These are phyloP conservation scores for Ylistrum balloti DNA, from an alignment of 1,140 invertebrate species.

Conservation along the genomic window DNA sequence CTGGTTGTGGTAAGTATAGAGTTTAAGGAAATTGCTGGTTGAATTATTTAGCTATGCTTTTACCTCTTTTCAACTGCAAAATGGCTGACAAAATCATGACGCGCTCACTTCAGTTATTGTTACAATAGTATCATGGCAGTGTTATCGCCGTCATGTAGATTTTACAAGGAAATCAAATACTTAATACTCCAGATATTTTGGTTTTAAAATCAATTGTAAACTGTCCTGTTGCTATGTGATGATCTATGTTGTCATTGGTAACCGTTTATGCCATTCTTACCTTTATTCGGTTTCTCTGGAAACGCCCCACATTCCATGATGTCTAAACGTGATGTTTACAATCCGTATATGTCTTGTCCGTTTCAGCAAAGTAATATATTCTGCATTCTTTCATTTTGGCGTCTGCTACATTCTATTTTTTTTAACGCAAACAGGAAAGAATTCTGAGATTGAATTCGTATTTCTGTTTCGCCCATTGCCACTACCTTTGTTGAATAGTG, in stretches of 20 bases:
- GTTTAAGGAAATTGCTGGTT: neutral
- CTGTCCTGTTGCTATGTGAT: no score
- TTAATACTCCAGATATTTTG: no score
- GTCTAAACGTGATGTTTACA: neutral
- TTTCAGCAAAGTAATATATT: neutral
- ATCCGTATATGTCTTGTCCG: no score
- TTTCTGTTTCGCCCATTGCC: neutral
- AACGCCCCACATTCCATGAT: slow-evolving; percentile 22
- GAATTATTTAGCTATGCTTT: neutral
- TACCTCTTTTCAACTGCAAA: no score
- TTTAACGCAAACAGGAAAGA: neutral
- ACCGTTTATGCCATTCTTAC: neutral
- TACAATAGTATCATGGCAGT: no score
- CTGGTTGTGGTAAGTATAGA: neutral
- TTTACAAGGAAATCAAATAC: no score
- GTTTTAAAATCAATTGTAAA: no score
- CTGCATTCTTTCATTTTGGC: neutral
- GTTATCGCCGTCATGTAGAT: no score
- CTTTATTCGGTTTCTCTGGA: neutral
- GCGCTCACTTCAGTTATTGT: no score
- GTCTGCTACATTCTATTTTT: neutral
- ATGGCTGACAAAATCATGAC: no score
- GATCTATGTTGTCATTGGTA: neutral
- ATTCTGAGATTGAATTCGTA: neutral
- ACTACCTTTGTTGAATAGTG: neutral